Evolutionary conservation across 2,797 vertebrate species (phyloP), one percentile per base, ranked within the genome.

Genomic region (Paramormyrops hopkinsi): DNA sequence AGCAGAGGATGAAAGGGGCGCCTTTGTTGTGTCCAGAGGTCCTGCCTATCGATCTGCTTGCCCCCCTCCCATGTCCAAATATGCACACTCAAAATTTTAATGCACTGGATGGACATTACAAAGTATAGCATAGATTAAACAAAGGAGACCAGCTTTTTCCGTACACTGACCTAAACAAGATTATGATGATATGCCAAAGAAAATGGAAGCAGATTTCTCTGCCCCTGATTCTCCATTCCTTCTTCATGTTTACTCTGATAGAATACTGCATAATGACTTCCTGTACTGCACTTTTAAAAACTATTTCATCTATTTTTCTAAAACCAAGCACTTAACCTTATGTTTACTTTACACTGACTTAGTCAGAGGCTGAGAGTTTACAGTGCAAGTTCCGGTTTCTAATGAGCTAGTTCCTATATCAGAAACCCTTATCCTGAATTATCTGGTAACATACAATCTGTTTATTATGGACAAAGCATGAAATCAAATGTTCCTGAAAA

Each of bases 11-110:
- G 92, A 93, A 92, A 92, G n/a, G 89, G 85, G 89, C 22, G 86
- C 90, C 89, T 92, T 93, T 93, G 92, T 93, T 92, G 69, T 87
- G 90, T 88, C 84, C 89, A 56, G 90, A 90, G 91, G 89, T 90
- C 92, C 88, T 90, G 89, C 91, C 29, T 89, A 92, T 92, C 90
- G 89, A 90, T 91, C 89, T 91, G 82, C 88, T 88, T 87, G 82
- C 22, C 17, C 46, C 46, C 25, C 8, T n/a, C 37, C 25, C 44
- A 33, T 48, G 76, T 54, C 56, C 62, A 25, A 62, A 88, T 90
- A 89, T 89, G 59, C 37, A 86, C 88, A 41, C 88, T 87, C 14
- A 46, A 82, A 19, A 86, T 90, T 90, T 92, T 90, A 92, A 90
- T 91, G 51, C 90, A 90, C 92, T 89, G 89, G 91, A 89, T 89